A percentile compares a stretch with the other conserved stretches of the same genome.
phyloP scores from a whole-genome alignment of 1,140 invertebrate species.

The Solen grandis region DNA sequence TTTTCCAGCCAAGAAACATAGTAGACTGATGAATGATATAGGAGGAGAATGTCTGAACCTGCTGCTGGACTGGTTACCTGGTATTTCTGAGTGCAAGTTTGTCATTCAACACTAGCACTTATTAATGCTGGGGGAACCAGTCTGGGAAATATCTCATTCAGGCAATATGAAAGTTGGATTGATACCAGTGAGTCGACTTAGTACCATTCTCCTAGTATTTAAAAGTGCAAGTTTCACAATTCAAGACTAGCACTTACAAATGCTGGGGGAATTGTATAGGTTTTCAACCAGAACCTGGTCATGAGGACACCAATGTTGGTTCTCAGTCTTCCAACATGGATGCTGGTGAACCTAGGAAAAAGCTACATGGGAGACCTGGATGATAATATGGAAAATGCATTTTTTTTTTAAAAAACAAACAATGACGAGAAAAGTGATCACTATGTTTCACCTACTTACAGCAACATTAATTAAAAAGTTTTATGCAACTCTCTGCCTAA shows the following conservation, averaged over 20 bases:
- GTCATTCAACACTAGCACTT: constrained; percentile 61
- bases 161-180: neutral
- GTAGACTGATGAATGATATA: neutral
- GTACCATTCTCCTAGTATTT: constrained; percentile 58
- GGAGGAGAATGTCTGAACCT: neutral
- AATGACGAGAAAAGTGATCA: neutral
- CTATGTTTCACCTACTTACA: neutral
- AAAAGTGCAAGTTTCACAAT: constrained; percentile 53
- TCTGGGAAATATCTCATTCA: neutral
- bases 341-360: too few relatives aligned
- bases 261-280: constrained; percentile 63
- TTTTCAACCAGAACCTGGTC: too few relatives aligned
- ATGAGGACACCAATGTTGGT: too few relatives aligned
- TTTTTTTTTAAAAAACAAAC: too few relatives aligned
- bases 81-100: constrained; percentile 59
- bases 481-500: too few relatives aligned
- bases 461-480: too few relatives aligned
- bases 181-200: too few relatives aligned
- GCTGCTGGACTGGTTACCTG: constrained; percentile 32
- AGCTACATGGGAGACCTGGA: too few relatives aligned
- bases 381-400: too few relatives aligned
- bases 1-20: neutral
- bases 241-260: constrained; percentile 66
- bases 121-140: constrained; percentile 61
- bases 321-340: too few relatives aligned